These are phyloP conservation scores for Mastomys coucha DNA, from an alignment of 2,113 vertebrate genomes.

Conservation along the genomic window DNA sequence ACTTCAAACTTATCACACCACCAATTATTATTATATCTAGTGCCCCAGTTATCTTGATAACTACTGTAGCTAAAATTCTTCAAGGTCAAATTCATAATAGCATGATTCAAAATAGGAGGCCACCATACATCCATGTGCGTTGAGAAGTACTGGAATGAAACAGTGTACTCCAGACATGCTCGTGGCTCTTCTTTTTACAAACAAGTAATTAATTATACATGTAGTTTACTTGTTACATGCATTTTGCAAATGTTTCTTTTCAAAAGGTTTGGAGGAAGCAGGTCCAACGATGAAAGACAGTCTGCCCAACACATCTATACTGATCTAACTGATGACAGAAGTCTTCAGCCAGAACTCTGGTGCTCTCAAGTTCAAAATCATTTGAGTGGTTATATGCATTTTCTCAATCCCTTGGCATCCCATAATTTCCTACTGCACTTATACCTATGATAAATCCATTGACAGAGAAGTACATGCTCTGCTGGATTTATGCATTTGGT, in stretches of 20 bases:
- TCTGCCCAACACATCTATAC: background rate
- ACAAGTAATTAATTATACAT: slow-evolving; percentile 34
- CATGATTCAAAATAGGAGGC: slow-evolving; percentile 74
- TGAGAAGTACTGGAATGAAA: slow-evolving; percentile 19
- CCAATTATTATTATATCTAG: slow-evolving; percentile 87
- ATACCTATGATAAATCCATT: slow-evolving; percentile 67
- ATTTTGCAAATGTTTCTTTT: slow-evolving; percentile 71
- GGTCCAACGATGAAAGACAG: slow-evolving; percentile 21
- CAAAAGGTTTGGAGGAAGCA: slow-evolving; percentile 38
- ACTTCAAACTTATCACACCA: slow-evolving; percentile 82
- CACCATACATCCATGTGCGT: slow-evolving; percentile 22
- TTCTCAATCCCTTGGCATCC: slow-evolving; percentile 56
- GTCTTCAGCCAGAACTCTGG: slow-evolving; percentile 29
- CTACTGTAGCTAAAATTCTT: slow-evolving; percentile 79
- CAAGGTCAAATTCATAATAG: slow-evolving; percentile 84
- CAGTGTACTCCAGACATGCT: slow-evolving; percentile 62
- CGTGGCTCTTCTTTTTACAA: slow-evolving; percentile 71
- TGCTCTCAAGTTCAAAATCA: slow-evolving; percentile 70
- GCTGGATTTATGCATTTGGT: slow-evolving; percentile 44
- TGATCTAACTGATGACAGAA: background rate
- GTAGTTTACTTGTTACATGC: slow-evolving; percentile 58
- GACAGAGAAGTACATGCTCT: slow-evolving; percentile 64
- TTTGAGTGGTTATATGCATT: slow-evolving; percentile 49
- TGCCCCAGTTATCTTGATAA: slow-evolving; percentile 82
- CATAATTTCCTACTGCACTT: slow-evolving; percentile 77